Evolutionary conservation across 2,888 invertebrate species (phyloP).

Genomic region (Lysandra bellargus): DNA sequence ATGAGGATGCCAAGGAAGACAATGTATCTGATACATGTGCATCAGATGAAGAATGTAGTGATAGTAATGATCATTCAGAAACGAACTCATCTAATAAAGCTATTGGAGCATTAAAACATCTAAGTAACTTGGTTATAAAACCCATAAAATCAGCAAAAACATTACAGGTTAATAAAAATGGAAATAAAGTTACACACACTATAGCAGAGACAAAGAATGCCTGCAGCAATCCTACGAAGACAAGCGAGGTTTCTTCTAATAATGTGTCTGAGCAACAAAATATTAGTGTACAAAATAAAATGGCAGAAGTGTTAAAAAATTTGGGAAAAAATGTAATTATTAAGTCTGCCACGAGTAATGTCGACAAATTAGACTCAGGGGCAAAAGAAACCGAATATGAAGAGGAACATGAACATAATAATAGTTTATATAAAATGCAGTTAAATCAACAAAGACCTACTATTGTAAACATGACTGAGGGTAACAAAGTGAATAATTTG

Average conservation of each 20-base stretch:
- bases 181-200: slow-evolving; percentile 32
- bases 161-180: slow-evolving; percentile 28
- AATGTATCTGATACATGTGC: neutral
- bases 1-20: neutral
- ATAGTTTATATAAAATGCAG: neutral
- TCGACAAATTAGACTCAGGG: neutral
- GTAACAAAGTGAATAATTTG: slow-evolving; percentile 36
- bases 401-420: neutral
- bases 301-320: slow-evolving; percentile 12
- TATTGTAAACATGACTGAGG: neutral
- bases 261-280: neutral
- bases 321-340: slow-evolving; percentile 13
- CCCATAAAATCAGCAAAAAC: slow-evolving; percentile 42
- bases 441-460: slow-evolving; percentile 20
- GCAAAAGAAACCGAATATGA: neutral
- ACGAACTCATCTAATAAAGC: slow-evolving; percentile 41
- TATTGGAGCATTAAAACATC: slow-evolving; percentile 56
- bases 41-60: neutral
- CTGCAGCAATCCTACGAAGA: neutral
- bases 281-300: neutral
- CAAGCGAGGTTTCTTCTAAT: neutral
- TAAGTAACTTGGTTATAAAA: slow-evolving; percentile 62
- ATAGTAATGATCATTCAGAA: slow-evolving; percentile 22
- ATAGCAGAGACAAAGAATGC: neutral
- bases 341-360: neutral